Conservation (phyloP, 2,113 vertebrate species). For the Zonotrichia leucophrys region DNA sequence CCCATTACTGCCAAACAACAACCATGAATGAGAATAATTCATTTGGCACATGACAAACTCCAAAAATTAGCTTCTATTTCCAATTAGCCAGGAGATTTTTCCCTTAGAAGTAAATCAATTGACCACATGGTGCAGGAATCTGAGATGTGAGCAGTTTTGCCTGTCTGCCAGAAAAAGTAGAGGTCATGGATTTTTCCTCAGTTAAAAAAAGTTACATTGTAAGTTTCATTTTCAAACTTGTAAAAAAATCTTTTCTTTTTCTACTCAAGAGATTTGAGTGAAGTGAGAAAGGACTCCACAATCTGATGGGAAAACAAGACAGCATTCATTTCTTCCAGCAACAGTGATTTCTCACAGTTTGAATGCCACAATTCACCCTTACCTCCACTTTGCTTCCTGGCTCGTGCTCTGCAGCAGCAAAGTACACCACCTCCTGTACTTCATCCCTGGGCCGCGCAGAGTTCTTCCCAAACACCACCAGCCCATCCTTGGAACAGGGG, state of each 20-base stretch:
- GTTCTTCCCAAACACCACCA: slow-evolving; percentile 82
- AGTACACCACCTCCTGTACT: slow-evolving; percentile 81
- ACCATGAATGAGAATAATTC: neutral
- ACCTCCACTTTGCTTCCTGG: slow-evolving; percentile 80
- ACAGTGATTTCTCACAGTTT: neutral
- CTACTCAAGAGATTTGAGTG: neutral
- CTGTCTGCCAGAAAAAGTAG: neutral
- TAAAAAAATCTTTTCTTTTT: neutral
- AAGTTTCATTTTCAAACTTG: neutral
- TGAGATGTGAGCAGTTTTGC: neutral
- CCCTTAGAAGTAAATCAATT: neutral
- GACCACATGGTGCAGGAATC: neutral
- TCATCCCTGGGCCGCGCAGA: slow-evolving; percentile 82
- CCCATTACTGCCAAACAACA: neutral
- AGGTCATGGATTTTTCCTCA: neutral
- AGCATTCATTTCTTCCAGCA: neutral
- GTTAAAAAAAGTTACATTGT: neutral
- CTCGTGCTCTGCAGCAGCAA: slow-evolving; percentile 68
- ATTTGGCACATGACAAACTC: neutral
- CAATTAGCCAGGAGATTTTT: neutral
- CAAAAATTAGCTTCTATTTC: neutral
- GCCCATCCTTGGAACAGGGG: slow-evolving; percentile 71
- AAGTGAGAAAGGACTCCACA: neutral
- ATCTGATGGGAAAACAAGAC: neutral
- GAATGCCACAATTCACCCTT: neutral